Evolutionary conservation across 2,888 invertebrate species (phyloP).

Genomic region (Orchesellides sinensis): DNA sequence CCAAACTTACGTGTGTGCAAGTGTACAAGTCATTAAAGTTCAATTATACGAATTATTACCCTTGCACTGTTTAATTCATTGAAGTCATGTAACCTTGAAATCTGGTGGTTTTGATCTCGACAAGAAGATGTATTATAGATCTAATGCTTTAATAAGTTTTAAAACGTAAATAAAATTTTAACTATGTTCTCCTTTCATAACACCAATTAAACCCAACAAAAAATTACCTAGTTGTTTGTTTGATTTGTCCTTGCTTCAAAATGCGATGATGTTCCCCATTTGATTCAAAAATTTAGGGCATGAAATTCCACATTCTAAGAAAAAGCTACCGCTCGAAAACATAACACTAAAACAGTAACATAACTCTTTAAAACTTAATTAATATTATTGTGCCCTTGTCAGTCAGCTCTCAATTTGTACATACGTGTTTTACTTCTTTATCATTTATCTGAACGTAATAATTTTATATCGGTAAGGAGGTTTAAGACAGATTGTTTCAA

Average conservation of each 20-base stretch:
- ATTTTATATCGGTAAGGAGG: constrained; percentile 16
- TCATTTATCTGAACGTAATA: constrained; percentile 8
- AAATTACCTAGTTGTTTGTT: background rate
- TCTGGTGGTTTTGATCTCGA: too few relatives aligned
- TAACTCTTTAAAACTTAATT: background rate
- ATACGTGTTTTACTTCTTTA: too few relatives aligned
- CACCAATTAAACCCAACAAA: too few relatives aligned
- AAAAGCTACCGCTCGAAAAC: background rate
- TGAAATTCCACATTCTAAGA: background rate
- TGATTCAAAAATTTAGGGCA: constrained; percentile 1
- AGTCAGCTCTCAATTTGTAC: constrained; percentile 5
- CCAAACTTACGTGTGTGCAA: too few relatives aligned
- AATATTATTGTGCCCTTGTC: constrained; percentile 25
- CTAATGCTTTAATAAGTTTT: too few relatives aligned
- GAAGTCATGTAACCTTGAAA: too few relatives aligned
- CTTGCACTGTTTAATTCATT: too few relatives aligned
- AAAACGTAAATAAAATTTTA: too few relatives aligned
- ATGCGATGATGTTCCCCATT: background rate
- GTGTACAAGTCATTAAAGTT: too few relatives aligned
- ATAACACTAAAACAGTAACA: background rate
- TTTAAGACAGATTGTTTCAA: constrained; percentile 30
- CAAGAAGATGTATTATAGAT: too few relatives aligned
- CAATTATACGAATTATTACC: too few relatives aligned
- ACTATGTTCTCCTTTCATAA: too few relatives aligned
- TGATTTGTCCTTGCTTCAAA: background rate